These are phyloP conservation scores for Papilio gigon DNA, from an alignment of 2,888 invertebrate species.

Conservation along the genomic window DNA sequence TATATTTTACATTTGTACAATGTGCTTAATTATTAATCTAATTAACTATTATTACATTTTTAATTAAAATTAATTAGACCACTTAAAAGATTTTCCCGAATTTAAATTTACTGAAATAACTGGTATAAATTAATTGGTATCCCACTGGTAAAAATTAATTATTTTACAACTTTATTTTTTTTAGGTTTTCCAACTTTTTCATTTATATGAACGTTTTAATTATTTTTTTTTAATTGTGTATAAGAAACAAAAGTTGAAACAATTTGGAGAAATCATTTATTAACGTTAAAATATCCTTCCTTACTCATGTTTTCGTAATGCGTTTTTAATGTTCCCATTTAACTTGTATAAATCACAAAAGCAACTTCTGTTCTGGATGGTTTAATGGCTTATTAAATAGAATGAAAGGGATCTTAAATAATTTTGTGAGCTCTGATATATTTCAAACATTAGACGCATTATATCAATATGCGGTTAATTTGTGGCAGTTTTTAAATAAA, in stretches of 20 bases:
- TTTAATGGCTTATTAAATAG: slow-evolving; percentile 81
- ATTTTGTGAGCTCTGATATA: slow-evolving; percentile 36
- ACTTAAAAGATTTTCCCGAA: background rate
- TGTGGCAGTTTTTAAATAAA: background rate
- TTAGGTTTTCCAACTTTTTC: too few species aligned
- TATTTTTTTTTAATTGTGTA: slow-evolving; percentile 6
- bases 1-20: too few species aligned
- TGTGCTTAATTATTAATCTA: background rate
- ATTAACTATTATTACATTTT: background rate
- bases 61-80: background rate
- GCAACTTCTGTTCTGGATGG: slow-evolving; percentile 80
- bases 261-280: slow-evolving; percentile 41
- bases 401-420: slow-evolving; percentile 41
- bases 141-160: background rate
- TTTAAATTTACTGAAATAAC: background rate
- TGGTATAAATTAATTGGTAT: background rate
- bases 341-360: slow-evolving; percentile 78
- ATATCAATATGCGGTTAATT: background rate
- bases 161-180: too few species aligned
- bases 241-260: slow-evolving; percentile 29
- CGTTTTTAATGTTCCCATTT: slow-evolving; percentile 83
- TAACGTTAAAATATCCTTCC: slow-evolving; percentile 74
- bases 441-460: slow-evolving; percentile 27
- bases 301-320: slow-evolving; percentile 82
- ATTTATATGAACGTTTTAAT: background rate